Conservation (phyloP, 2,113 vertebrate genomes). For the Scalopus aquaticus region DNA sequence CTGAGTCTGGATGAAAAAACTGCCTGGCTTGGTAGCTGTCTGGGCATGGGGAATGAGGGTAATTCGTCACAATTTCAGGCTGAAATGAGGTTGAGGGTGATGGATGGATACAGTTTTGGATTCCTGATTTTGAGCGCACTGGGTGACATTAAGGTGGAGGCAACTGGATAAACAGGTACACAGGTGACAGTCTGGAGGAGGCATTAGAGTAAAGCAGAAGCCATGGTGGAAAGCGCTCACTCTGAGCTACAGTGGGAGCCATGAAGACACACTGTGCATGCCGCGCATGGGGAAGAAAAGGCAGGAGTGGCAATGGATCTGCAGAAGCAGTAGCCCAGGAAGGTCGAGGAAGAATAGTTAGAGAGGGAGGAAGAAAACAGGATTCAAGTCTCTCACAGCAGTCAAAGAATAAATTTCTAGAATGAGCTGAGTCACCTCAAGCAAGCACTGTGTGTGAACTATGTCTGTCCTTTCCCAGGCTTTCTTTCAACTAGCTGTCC, state of each 20-base stretch:
- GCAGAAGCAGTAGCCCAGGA: not conserved
- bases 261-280: not conserved
- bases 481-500: not conserved
- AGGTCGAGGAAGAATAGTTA: not conserved
- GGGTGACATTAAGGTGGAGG: not conserved
- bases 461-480: not conserved
- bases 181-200: not conserved
- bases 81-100: not conserved
- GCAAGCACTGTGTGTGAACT: not conserved
- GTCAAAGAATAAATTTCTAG: not conserved
- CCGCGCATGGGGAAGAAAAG: not conserved
- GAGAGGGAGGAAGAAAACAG: not conserved
- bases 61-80: not conserved
- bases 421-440: not conserved
- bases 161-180: not conserved
- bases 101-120: not conserved
- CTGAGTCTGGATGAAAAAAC: not conserved
- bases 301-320: not conserved
- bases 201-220: rapidly evolving
- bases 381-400: not conserved
- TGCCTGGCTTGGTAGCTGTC: not conserved
- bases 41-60: not conserved
- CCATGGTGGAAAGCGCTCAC: not conserved
- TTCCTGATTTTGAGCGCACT: not conserved
- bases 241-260: too few species aligned